Conservation (phyloP, 2,113 vertebrate genomes). For the Todiramphus saurophagus region DNA sequence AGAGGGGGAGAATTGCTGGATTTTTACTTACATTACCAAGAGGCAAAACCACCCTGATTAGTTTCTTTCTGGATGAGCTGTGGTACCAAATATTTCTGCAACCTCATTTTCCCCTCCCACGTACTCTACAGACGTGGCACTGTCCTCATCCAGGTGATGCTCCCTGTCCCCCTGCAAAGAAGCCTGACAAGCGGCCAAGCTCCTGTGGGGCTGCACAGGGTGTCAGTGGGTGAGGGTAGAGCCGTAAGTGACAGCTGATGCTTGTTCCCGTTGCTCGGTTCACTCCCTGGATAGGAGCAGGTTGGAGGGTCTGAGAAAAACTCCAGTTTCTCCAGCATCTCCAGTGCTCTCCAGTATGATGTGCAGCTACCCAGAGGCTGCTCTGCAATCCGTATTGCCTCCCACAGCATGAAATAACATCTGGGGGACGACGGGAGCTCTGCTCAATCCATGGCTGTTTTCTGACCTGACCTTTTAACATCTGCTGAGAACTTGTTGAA, state of each 20-base stretch:
- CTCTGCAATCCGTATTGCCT: background rate
- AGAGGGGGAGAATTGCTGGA: background rate
- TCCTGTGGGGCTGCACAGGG: background rate
- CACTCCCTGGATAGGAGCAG: fast-evolving
- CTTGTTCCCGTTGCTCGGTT: background rate
- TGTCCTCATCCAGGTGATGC: fast-evolving
- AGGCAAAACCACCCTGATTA: background rate
- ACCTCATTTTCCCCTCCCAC: background rate
- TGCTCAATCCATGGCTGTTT: background rate
- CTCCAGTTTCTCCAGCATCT: too few relatives aligned
- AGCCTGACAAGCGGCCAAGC: background rate
- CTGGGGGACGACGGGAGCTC: background rate
- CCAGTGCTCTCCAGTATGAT: too few relatives aligned
- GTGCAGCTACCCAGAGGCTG: background rate
- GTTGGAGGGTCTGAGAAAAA: background rate
- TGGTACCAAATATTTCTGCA: background rate
- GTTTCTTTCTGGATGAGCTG: background rate
- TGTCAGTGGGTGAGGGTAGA: background rate
- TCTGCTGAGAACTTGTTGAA: background rate
- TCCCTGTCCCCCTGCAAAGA: background rate
- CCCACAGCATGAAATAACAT: background rate
- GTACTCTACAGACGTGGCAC: fast-evolving
- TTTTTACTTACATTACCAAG: background rate
- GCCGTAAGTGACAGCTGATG: fast-evolving
- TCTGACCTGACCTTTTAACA: background rate